phyloP scores from a whole-genome alignment of 2,888 invertebrate genomes.

The Argyra leucocephala region DNA sequence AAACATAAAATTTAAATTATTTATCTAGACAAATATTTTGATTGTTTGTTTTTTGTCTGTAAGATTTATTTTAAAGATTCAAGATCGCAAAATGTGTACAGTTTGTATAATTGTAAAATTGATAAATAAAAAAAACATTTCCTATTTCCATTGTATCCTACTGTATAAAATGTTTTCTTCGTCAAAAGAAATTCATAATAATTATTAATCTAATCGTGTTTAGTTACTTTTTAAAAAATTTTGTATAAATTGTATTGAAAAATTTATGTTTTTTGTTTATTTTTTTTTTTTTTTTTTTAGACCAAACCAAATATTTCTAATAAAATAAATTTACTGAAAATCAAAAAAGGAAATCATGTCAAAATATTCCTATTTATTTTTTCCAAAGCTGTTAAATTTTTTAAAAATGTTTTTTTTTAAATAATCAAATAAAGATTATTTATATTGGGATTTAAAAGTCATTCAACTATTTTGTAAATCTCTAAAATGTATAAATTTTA shows the following conservation, averaged over 20 bases:
- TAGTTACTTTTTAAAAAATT: not conserved
- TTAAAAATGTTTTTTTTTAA: too few relatives aligned
- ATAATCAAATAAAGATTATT: not conserved
- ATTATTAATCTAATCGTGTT: not conserved
- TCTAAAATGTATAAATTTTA: not conserved
- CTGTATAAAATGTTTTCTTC: not conserved
- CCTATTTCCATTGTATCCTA: not conserved
- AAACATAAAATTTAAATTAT: too few relatives aligned
- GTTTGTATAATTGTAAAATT: too few relatives aligned
- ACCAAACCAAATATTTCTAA: not conserved
- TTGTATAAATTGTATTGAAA: slow-evolving; percentile 1
- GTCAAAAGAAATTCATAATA: not conserved
- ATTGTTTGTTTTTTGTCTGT: too few relatives aligned
- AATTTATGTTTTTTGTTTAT: not conserved
- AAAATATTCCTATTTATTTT: not conserved
- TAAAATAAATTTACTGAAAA: not conserved
- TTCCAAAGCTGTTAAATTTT: not conserved
- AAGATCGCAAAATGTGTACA: too few relatives aligned
- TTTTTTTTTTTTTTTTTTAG: not conserved
- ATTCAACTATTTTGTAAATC: not conserved
- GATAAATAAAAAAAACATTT: not conserved
- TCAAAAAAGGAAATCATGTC: not conserved
- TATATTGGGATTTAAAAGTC: not conserved
- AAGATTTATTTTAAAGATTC: too few relatives aligned
- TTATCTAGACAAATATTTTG: too few relatives aligned